phyloP scores from a whole-genome alignment of 2,797 vertebrate genomes.

The Xenops minutus region DNA sequence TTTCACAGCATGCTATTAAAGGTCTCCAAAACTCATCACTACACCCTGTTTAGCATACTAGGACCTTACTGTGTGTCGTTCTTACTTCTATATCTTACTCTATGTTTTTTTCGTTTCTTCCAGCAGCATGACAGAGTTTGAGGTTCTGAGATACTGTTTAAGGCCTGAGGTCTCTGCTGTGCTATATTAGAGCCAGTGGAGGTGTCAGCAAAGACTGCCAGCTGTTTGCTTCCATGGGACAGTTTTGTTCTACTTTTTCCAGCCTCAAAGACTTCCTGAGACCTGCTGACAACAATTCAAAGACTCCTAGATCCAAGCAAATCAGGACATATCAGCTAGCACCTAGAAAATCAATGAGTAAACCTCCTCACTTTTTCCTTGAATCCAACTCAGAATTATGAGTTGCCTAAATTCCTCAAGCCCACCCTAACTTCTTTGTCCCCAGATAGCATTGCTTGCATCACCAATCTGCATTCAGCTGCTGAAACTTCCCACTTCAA shows the following conservation, averaged over 20 bases:
- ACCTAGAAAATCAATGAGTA: neutral
- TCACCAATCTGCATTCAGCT: slow-evolving; percentile 2
- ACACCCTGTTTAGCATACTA: neutral
- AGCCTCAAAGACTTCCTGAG: neutral
- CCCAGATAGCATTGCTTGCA: neutral
- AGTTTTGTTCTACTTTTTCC: neutral
- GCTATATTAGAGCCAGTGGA: neutral
- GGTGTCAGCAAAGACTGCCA: neutral
- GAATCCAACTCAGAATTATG: neutral
- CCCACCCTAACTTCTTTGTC: neutral
- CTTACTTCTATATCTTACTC: neutral
- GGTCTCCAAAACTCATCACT: neutral
- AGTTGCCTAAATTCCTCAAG: neutral
- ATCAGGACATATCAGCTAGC: fast-evolving
- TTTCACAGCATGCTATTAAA: neutral
- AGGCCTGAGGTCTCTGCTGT: neutral
- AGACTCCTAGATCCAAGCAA: neutral
- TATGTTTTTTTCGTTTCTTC: neutral
- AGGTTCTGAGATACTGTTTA: neutral
- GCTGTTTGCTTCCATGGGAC: neutral
- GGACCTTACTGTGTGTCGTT: neutral
- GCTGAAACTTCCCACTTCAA: slow-evolving; percentile 23
- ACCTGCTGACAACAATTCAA: neutral
- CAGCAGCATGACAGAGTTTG: neutral
- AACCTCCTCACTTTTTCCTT: neutral